These are phyloP conservation scores for Xerus inauris DNA, from an alignment of 2,113 vertebrate genomes.

Conservation along the genomic window DNA sequence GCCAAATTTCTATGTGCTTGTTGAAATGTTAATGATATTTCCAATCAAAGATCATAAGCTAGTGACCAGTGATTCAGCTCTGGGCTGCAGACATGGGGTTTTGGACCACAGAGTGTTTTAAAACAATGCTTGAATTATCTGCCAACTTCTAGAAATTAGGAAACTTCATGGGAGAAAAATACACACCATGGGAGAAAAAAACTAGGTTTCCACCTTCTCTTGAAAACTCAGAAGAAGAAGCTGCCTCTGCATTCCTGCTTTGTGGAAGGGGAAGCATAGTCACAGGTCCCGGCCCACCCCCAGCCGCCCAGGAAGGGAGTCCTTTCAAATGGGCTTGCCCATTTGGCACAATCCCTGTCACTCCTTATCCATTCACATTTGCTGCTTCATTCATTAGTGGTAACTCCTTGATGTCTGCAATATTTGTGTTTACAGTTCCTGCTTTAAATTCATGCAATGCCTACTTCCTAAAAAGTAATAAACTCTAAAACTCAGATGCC, in stretches of 20 bases:
- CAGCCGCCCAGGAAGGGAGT: not conserved
- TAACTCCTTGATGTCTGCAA: not conserved
- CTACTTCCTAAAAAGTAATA: not conserved
- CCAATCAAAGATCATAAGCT: not conserved
- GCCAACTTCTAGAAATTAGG: constrained; percentile 61
- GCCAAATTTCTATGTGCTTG: not conserved
- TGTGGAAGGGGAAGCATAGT: not conserved
- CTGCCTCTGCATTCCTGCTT: too few species aligned
- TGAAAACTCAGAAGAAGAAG: not conserved
- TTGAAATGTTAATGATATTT: constrained; percentile 38
- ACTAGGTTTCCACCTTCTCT: not conserved
- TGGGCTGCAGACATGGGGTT: not conserved
- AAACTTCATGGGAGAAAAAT: not conserved
- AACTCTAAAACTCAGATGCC: not conserved
- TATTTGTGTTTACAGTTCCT: not conserved
- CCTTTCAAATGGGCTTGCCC: not conserved
- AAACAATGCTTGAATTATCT: constrained; percentile 44
- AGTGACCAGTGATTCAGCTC: not conserved
- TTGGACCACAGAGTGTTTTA: not conserved
- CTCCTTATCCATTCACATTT: not conserved
- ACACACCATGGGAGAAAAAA: not conserved
- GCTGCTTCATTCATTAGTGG: not conserved
- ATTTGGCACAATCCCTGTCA: not conserved
- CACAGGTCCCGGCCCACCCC: not conserved
- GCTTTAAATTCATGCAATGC: not conserved